Evolutionary conservation across 2,113 vertebrate species (phyloP), one percentile per base, ranked within the genome.

Genomic region (Addax nasomaculatus): DNA sequence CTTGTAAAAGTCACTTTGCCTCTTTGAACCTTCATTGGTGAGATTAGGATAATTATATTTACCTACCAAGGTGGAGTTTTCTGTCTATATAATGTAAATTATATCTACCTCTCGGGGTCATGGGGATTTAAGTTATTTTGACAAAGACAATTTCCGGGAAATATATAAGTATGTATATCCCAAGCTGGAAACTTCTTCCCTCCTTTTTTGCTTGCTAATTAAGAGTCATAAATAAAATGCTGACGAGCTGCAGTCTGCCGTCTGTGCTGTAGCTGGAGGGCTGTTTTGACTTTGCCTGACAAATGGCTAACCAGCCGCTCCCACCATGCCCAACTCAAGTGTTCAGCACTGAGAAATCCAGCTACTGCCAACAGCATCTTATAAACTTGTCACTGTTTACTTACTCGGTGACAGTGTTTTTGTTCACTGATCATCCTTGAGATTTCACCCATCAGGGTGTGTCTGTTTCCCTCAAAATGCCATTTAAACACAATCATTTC

Each of bases 231-330:
- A 97, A 97, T 98, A 96, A 97, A 96, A 97, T 95, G 95, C 96
- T 97, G 96, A 98, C 91, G 97, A 95, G 97, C 96, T 92, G 60
- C 64, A 94, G 95, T 89, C 98, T 97, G 98, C 97, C 91, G 95
- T 97, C 98, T 97, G 98, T 95, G 96, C 97, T 95, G 91, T 97
- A 97, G 97, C 98, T 97, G 78, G 95, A 97, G 96, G 97, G 97
- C 96, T 97, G 98, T 97, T 98, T 95, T 98, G 98, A 97, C 98
- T 98, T 97, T 91, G 98, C 96, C 98, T 97, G 97, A 98, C 98
- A 97, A 98, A 97, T 97, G 97, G 97, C 97, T 96, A 98, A 97
- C 96, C 98, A 97, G 98, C 96, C 96, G 95, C 96, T 97, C 95
- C 98, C 96, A 92, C 96, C 85, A 95, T 76, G 96, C 96, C 98